A percentile compares a stretch with the other conserved stretches of the same genome.
phyloP scores from a whole-genome alignment of 2,888 invertebrate genomes.

The Serripes groenlandicus region DNA sequence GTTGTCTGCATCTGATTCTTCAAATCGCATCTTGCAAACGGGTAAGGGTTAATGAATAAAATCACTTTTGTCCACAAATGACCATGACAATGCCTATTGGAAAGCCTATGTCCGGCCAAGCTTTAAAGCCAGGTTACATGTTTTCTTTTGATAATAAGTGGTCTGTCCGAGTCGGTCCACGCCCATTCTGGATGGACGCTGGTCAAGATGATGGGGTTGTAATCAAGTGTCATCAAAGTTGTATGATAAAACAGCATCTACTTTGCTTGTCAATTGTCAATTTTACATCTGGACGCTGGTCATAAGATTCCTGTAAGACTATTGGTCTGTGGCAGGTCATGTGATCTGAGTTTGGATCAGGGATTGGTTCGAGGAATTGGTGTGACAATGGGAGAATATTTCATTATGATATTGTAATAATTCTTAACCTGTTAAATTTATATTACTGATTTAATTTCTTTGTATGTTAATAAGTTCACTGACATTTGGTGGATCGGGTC shows the following conservation, averaged over 20 bases:
- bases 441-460: too few relatives aligned
- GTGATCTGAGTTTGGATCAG: background rate
- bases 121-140: slow-evolving; percentile 59
- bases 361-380: background rate
- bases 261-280: slow-evolving; percentile 21
- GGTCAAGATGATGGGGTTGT: slow-evolving; percentile 53
- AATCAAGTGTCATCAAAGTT: slow-evolving; percentile 16
- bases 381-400: background rate
- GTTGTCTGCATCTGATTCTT: background rate
- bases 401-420: too few relatives aligned
- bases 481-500: too few relatives aligned
- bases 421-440: too few relatives aligned
- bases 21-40: too few relatives aligned
- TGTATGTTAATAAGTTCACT: too few relatives aligned
- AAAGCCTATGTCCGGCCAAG: slow-evolving; percentile 65
- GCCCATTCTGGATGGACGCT: slow-evolving; percentile 64
- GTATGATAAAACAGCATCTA: slow-evolving; percentile 25
- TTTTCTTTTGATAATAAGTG: slow-evolving; percentile 65
- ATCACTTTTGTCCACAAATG: slow-evolving; percentile 42
- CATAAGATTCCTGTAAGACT: background rate
- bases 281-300: slow-evolving; percentile 23
- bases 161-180: slow-evolving; percentile 39
- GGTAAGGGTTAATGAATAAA: slow-evolving; percentile 38
- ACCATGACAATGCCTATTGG: slow-evolving; percentile 42
- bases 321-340: slow-evolving; percentile 11